A percentile compares a stretch with the other conserved stretches of the same genome.
phyloP scores from a whole-genome alignment of 2,797 vertebrate genomes.

The Rhabdomys pumilio region DNA sequence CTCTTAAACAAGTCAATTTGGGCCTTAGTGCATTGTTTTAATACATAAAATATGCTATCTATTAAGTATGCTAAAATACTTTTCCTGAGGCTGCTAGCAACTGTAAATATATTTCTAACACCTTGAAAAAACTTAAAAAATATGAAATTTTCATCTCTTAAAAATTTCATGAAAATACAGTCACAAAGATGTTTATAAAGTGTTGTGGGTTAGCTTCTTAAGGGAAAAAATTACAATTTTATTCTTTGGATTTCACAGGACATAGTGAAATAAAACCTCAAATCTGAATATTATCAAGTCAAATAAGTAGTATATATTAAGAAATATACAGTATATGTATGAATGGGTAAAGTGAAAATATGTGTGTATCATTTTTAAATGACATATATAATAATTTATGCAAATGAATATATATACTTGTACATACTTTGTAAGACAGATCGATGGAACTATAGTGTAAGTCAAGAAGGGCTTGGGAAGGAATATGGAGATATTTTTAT shows the following conservation, averaged over 20 bases:
- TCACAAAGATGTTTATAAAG: background rate
- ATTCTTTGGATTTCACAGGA: constrained; percentile 34
- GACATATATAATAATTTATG: background rate
- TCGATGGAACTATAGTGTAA: background rate
- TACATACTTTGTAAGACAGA: background rate
- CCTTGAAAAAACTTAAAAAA: constrained; percentile 44
- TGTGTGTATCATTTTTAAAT: background rate
- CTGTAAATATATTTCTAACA: background rate
- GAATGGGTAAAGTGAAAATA: constrained; percentile 26
- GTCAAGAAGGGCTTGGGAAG: background rate
- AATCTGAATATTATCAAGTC: constrained; percentile 14
- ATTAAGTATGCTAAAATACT: constrained; percentile 10
- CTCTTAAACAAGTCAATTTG: constrained; percentile 28
- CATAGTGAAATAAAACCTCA: constrained; percentile 1
- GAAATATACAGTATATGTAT: background rate
- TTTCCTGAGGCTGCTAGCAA: background rate
- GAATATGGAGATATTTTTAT: background rate
- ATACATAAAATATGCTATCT: background rate
- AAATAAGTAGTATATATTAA: background rate
- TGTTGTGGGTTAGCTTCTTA: background rate
- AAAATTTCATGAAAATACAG: constrained; percentile 10
- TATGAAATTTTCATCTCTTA: constrained; percentile 29
- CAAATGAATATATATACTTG: background rate
- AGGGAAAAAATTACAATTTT: background rate
- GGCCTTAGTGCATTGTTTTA: background rate